phyloP scores from a whole-genome alignment of 2,888 invertebrate species.

The Caenorhabditis sp. region DNA sequence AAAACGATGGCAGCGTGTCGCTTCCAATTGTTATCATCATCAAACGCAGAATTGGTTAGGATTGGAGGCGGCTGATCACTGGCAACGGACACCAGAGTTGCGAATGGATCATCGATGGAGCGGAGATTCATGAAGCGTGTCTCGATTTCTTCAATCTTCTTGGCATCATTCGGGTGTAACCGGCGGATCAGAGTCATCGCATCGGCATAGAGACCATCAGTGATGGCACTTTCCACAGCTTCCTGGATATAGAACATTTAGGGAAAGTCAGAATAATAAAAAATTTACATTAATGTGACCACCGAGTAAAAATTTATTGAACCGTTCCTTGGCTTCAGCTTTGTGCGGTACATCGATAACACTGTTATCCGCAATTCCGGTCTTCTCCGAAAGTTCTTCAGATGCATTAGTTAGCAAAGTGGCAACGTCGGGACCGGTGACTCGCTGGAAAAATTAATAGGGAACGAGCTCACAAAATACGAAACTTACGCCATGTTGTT shows the following conservation, averaged over 20 bases:
- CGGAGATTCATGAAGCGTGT: constrained; percentile 70
- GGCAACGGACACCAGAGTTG: constrained; percentile 76
- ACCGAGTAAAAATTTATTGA: constrained; percentile 61
- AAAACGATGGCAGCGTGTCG: constrained; percentile 96
- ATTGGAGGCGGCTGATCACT: constrained; percentile 71
- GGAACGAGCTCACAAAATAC: neutral
- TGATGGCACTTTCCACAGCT: constrained; percentile 76
- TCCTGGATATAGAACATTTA: constrained; percentile 66
- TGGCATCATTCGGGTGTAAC: constrained; percentile 56
- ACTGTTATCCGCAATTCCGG: constrained; percentile 26
- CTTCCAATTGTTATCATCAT: constrained; percentile 90
- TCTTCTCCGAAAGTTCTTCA: constrained; percentile 50
- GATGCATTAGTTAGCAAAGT: constrained; percentile 68
- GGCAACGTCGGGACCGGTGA: constrained; percentile 81
- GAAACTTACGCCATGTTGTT: constrained; percentile 81
- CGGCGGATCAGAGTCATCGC: constrained; percentile 72
- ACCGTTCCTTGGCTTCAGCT: constrained; percentile 53
- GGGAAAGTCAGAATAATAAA: neutral
- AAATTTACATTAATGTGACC: constrained; percentile 62
- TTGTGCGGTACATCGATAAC: neutral
- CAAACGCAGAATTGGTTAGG: constrained; percentile 73
- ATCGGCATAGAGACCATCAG: constrained; percentile 76
- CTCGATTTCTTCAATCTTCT: constrained; percentile 74
- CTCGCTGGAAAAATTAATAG: constrained; percentile 66
- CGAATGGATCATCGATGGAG: constrained; percentile 74